Evolutionary conservation across 2,113 vertebrate species (phyloP), one percentile per base, ranked within the genome.

Genomic region (Semnornis frantzii): DNA sequence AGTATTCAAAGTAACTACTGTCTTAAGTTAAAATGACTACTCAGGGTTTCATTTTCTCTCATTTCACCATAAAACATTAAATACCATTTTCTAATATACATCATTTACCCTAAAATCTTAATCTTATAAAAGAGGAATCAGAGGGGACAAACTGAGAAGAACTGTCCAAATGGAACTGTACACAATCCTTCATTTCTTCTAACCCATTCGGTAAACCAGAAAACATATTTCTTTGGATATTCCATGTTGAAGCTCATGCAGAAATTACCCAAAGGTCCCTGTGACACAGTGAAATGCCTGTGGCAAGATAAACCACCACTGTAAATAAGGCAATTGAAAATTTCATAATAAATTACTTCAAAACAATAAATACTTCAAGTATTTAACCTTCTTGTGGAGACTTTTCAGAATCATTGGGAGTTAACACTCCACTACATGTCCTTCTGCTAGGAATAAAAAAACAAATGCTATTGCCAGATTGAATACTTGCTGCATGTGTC

Each of bases 251-350:
- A 80, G 64, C 14, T 84, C 62, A 64, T 1, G 17, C 60, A 95
- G 68, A 70, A 84, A 34, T 63, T 25, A 77, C 68, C 62, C 52
- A 63, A 18, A 30, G 4, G 8, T 14, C 72, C 75, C 76, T 1
- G 5, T 84, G 84, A 90, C 39, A 34, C 4, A 34, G 16, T 8
- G 28, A 77, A 73, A 60, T 12, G 34, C 69, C 55, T 34, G 34
- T 82, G 84, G 85, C 85, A 8, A 74, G 48, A 87, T 20, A 76
- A 93, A 76, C 28, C 44, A 52, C 13, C 28, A 42, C 69, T 54
- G n/a, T 73, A 92, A 88, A 92, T 70, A 88, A 86, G 93, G 63
- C 77, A 63, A 66, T 3, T 80, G 71, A 71, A 89, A 79, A 72
- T 27, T 83, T 92, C 90, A 88, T 58, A 88, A 85, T 37, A 82